Conservation (phyloP, 2,888 invertebrate species). For the Herminia tarsipennalis region DNA sequence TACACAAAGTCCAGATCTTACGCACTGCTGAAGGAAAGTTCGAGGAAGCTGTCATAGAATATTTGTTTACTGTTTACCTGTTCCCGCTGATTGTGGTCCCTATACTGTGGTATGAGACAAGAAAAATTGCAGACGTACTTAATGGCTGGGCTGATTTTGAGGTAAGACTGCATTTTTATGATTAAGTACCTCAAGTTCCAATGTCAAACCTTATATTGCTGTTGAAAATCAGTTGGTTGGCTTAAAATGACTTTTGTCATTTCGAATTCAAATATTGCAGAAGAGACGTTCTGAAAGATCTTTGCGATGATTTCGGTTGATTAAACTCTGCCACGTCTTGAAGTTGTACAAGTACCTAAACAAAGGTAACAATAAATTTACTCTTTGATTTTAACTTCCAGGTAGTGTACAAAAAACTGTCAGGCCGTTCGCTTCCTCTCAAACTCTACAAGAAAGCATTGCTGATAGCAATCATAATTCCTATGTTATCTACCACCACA, state of each 20-base stretch:
- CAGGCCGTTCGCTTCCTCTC: conserved; percentile 84
- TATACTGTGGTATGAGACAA: conserved; percentile 88
- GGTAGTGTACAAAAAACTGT: conserved; percentile 86
- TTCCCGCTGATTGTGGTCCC: conserved; percentile 88
- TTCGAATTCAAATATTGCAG: too few relatives aligned
- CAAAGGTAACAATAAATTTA: too few relatives aligned
- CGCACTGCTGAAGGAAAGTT: conserved; percentile 88
- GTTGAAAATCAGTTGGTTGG: too few relatives aligned
- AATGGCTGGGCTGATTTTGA: conserved; percentile 90
- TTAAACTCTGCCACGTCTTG: too few relatives aligned
- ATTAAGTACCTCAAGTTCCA: too few relatives aligned
- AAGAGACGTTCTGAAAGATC: too few relatives aligned
- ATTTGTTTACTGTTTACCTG: conserved; percentile 90
- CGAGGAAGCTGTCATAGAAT: conserved; percentile 91
- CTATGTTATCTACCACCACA: conserved; percentile 86
- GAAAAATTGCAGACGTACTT: conserved; percentile 86
- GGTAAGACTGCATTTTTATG: conserved; percentile 57
- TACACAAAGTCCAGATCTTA: conserved; percentile 87
- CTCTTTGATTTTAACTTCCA: conserved; percentile 59
- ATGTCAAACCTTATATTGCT: too few relatives aligned
- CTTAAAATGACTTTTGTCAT: too few relatives aligned
- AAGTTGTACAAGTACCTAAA: too few relatives aligned
- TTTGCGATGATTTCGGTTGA: too few relatives aligned
- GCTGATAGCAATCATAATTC: conserved; percentile 85
- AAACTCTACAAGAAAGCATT: conserved; percentile 86